Evolutionary conservation across 2,888 invertebrate genomes (phyloP).

Genomic region (Melipona beecheii): DNA sequence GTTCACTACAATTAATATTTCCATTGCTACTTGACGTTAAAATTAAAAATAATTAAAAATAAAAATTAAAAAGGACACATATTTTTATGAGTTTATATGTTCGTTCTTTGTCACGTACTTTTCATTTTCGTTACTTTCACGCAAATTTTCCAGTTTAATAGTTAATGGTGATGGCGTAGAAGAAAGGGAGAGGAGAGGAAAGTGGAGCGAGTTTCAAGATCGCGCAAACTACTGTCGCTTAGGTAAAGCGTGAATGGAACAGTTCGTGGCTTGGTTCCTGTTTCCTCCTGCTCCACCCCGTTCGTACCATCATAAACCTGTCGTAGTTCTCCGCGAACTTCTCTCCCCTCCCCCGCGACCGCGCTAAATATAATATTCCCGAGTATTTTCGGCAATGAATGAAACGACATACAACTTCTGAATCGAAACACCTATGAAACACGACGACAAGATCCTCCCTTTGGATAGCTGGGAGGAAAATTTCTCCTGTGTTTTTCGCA

Average conservation of each 20-base stretch:
- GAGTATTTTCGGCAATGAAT: slow-evolving; percentile 82
- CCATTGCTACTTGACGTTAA: background rate
- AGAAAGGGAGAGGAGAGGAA: background rate
- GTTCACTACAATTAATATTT: background rate
- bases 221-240: background rate
- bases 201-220: background rate
- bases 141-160: background rate
- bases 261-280: background rate
- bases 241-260: background rate
- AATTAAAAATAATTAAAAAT: no score
- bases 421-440: background rate
- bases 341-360: slow-evolving; percentile 55
- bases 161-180: background rate
- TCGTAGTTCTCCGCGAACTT: slow-evolving; percentile 47
- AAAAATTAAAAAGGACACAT: background rate
- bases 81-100: background rate
- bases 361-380: slow-evolving; percentile 80
- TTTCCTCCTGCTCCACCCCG: background rate
- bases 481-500: background rate
- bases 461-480: background rate
- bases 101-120: background rate
- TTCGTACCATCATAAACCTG: background rate
- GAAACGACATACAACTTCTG: slow-evolving; percentile 64
- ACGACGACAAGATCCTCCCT: background rate
- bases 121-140: background rate